A percentile compares a stretch with the other conserved stretches of the same genome.
phyloP scores from a whole-genome alignment of 1,140 invertebrate genomes.

The Lordiphosa clarofinis region DNA sequence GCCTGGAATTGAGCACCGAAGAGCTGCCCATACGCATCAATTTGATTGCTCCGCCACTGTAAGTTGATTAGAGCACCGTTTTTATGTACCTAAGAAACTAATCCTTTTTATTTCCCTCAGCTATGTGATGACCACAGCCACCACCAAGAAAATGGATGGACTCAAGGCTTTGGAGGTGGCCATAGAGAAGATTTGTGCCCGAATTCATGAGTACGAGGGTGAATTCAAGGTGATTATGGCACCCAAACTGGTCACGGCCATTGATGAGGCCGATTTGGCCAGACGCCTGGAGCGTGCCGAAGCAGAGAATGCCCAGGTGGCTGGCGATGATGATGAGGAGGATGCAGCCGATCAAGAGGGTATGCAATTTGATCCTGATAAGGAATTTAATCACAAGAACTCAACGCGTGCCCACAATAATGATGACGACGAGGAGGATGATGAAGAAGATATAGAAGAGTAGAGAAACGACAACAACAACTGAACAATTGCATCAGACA shows the following conservation, averaged over 20 bases:
- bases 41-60: constrained; percentile 98
- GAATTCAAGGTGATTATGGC: constrained; percentile 97
- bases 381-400: constrained; percentile 73
- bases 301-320: constrained; percentile 95
- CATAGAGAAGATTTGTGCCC: constrained; percentile 91
- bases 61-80: constrained; percentile 89
- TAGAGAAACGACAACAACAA: no score
- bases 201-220: constrained; percentile 91
- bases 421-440: constrained; percentile 32
- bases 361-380: constrained; percentile 80
- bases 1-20: constrained; percentile 94
- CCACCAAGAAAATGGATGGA: constrained; percentile 96
- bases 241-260: constrained; percentile 99
- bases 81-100: constrained; percentile 88
- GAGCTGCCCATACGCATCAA: constrained; percentile 99
- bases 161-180: constrained; percentile 93
- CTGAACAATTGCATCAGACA: no score
- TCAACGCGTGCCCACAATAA: constrained; percentile 21
- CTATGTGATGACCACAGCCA: constrained; percentile 95
- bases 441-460: constrained; percentile 30
- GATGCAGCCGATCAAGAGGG: constrained; percentile 82
- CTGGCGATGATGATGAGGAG: constrained; percentile 94
- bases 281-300: constrained; percentile 96
- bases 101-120: constrained; percentile 80
- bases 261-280: constrained; percentile 96